Conservation (phyloP, 2,888 invertebrate genomes). For the Ganaspis brasiliensis region DNA sequence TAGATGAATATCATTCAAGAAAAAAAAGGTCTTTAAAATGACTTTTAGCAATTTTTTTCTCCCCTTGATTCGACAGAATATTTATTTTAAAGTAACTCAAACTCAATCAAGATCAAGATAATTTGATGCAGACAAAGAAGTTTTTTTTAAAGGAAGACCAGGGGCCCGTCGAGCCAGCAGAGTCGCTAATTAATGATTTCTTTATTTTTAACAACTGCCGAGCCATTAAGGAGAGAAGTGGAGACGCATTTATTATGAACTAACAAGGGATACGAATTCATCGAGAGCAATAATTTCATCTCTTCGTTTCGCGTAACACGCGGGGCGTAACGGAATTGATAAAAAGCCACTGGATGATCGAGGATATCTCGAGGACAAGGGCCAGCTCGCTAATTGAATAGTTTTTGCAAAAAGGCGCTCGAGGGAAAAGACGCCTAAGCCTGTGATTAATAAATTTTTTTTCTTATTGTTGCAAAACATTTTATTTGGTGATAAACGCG, state of each 20-base stretch:
- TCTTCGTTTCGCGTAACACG: constrained; percentile 16
- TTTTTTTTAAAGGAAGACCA: background rate
- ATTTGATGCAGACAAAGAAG: background rate
- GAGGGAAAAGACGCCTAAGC: too few relatives aligned
- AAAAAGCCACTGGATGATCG: constrained; percentile 8
- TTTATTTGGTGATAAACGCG: too few relatives aligned
- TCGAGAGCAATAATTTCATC: constrained; percentile 13
- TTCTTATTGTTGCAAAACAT: too few relatives aligned
- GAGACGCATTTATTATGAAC: constrained; percentile 38
- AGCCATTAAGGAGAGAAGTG: constrained; percentile 32
- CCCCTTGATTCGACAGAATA: too few relatives aligned
- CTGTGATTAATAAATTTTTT: too few relatives aligned
- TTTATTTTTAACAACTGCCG: constrained; percentile 29
- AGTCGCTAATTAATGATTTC: constrained; percentile 21
- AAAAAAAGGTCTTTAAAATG: too few relatives aligned
- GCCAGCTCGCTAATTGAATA: constrained; percentile 2
- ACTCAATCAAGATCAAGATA: constrained; percentile 16
- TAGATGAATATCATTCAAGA: too few relatives aligned
- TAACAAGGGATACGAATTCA: constrained; percentile 27
- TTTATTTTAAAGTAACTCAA: background rate
- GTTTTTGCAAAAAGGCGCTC: too few relatives aligned
- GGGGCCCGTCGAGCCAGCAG: background rate
- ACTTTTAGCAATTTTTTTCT: too few relatives aligned
- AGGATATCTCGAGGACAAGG: constrained; percentile 2
- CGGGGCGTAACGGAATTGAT: background rate